These are phyloP conservation scores for Porites evermanni DNA, from an alignment of 92 coral and sea anemone genomes.

Conservation along the genomic window DNA sequence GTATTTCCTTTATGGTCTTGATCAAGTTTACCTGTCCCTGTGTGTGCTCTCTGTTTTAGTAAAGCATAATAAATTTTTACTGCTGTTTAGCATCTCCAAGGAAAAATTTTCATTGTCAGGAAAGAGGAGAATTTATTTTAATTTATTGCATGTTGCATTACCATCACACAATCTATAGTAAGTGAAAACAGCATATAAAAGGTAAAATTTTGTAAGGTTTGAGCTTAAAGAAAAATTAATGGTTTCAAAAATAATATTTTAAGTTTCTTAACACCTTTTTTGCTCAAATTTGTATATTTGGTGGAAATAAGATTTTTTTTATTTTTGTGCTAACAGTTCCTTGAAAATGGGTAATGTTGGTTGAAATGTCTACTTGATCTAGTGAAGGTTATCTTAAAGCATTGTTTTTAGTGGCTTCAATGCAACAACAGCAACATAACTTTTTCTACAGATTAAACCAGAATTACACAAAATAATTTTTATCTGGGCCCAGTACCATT, in stretches of 20 bases:
- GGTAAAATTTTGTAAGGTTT: background rate
- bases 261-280: background rate
- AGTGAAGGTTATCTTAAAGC: background rate
- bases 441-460: too few relatives aligned
- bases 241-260: background rate
- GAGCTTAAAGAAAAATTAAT: background rate
- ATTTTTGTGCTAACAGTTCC: background rate
- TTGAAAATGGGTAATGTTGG: background rate
- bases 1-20: background rate
- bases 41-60: background rate
- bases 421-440: too few relatives aligned
- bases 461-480: too few relatives aligned
- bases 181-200: too few relatives aligned
- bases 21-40: background rate
- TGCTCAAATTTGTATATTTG: background rate
- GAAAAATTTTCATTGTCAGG: background rate
- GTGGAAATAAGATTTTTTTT: too few relatives aligned
- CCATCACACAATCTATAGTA: too few relatives aligned
- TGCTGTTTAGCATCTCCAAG: conserved; percentile 21
- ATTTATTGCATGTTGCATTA: too few relatives aligned
- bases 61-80: background rate
- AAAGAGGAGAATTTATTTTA: background rate
- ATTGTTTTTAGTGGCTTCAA: too few relatives aligned
- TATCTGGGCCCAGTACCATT: too few relatives aligned
- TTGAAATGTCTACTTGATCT: background rate